Conservation (phyloP, 2,797 vertebrate genomes). For the Tympanoctomys barrerae region DNA sequence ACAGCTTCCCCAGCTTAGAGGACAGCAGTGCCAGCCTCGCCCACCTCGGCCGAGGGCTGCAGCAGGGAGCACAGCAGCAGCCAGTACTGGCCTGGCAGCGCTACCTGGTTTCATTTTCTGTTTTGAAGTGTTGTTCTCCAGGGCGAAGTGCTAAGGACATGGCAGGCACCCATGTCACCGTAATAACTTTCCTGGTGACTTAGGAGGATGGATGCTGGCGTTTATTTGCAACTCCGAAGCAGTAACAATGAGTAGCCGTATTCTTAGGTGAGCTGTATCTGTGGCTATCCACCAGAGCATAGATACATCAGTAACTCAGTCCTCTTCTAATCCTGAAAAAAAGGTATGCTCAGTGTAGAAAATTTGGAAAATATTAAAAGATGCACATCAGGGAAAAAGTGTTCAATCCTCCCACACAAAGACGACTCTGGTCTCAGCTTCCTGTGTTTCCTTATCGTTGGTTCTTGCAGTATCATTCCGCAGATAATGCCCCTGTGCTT, state of each 20-base stretch:
- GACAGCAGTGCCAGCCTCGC: not conserved
- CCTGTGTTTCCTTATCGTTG: not conserved
- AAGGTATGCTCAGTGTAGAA: not conserved
- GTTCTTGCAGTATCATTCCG: not conserved
- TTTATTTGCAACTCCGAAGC: not conserved
- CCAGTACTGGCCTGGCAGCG: not conserved
- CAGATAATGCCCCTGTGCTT: fast-evolving
- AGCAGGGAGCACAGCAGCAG: not conserved
- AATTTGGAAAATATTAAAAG: not conserved
- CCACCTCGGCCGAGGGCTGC: not conserved
- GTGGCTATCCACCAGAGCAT: not conserved
- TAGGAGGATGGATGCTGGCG: not conserved
- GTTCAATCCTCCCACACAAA: not conserved
- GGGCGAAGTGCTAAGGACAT: not conserved
- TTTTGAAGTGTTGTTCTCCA: slow-evolving; percentile 21
- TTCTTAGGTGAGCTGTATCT: not conserved
- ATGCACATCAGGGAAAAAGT: not conserved
- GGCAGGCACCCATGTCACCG: fast-evolving
- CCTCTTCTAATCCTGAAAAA: not conserved
- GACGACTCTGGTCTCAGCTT: not conserved
- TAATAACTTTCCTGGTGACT: not conserved
- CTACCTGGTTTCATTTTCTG: slow-evolving; percentile 68
- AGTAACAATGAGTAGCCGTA: not conserved
- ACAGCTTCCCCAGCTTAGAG: not conserved
- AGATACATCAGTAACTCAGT: not conserved